phyloP scores from a whole-genome alignment of 2,888 invertebrate species.

The Meganola albula region DNA sequence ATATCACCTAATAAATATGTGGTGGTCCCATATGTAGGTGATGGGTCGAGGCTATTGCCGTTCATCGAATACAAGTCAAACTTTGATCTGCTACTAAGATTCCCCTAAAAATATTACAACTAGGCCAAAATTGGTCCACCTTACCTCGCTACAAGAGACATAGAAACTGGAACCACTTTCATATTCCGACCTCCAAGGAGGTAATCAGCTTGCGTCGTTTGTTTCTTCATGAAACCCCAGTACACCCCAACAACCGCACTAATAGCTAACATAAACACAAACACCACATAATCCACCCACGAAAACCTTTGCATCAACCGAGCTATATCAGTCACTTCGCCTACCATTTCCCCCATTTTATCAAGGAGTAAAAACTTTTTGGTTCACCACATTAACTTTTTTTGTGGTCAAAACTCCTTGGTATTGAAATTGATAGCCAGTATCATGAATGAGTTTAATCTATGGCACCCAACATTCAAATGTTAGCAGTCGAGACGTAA shows the following conservation, averaged over 20 bases:
- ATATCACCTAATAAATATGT: no score
- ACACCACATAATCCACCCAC: conserved; percentile 87
- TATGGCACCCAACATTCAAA: conserved; percentile 48
- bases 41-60: no score
- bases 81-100: no score
- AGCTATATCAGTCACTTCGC: conserved; percentile 67
- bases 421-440: conserved; percentile 13
- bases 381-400: conserved; percentile 4
- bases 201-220: conserved; percentile 82
- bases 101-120: no score
- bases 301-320: conserved; percentile 80
- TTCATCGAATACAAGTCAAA: no score
- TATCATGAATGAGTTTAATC: conserved; percentile 24
- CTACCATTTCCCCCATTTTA: conserved; percentile 40
- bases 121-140: no score
- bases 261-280: conserved; percentile 84
- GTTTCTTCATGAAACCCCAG: conserved; percentile 85
- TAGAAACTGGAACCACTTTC: conserved; percentile 88
- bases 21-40: no score
- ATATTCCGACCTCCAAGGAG: conserved; percentile 89
- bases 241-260: conserved; percentile 90
- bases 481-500: conserved; percentile 41
- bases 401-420: background rate
- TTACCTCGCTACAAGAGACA: conserved; percentile 91
- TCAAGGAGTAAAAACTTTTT: conserved; percentile 7